Conservation (phyloP, 1,140 invertebrate species). For the Eubasilissa regina region DNA sequence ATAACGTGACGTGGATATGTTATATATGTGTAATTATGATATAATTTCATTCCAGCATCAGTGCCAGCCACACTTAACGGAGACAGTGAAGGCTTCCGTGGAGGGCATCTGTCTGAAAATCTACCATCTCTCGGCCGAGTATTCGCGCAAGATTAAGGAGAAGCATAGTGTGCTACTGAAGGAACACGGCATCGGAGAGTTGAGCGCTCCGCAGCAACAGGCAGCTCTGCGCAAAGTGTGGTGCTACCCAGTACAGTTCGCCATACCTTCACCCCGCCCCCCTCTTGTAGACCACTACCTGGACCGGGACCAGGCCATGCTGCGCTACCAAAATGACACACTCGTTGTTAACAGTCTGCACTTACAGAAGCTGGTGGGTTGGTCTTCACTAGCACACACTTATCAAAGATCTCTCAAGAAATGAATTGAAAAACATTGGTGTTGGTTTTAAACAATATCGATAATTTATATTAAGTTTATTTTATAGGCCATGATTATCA, state of each 20-base stretch:
- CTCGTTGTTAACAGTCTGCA: conserved; percentile 90
- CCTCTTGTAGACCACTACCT: conserved; percentile 90
- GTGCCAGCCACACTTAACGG: conserved; percentile 94
- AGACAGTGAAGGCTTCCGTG: conserved; percentile 94
- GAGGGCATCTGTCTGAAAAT: conserved; percentile 97
- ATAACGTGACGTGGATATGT: no score
- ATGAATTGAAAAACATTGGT: no score
- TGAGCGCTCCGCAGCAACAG: conserved; percentile 78
- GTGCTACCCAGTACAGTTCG: conserved; percentile 96
- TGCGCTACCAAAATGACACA: conserved; percentile 91
- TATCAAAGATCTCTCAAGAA: no score
- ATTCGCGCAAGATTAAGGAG: conserved; percentile 91
- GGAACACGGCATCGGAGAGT: conserved; percentile 88
- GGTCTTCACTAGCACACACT: neutral
- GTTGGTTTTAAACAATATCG: no score
- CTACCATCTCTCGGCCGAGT: conserved; percentile 92
- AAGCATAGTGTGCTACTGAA: conserved; percentile 89
- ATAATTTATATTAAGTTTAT: no score
- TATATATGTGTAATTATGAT: no score
- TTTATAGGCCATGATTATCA: no score
- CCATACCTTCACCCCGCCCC: conserved; percentile 86
- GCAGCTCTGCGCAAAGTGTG: conserved; percentile 88
- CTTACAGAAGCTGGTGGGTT: conserved; percentile 87
- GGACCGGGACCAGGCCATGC: conserved; percentile 86
- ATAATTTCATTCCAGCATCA: conserved; percentile 80